phyloP scores from a whole-genome alignment of 2,113 vertebrate genomes.

The Sinocyclocheilus grahami region DNA sequence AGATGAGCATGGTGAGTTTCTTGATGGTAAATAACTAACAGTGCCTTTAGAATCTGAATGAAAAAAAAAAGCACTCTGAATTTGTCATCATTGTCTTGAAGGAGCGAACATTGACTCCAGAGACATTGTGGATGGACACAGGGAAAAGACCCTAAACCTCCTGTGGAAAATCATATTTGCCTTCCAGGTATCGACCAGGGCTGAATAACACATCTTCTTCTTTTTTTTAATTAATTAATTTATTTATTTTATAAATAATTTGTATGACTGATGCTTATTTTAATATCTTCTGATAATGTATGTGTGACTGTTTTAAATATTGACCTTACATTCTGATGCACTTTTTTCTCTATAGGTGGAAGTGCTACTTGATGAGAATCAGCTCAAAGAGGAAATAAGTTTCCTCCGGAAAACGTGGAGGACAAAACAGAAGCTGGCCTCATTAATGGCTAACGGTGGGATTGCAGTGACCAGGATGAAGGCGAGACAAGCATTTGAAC shows the following conservation, averaged over 20 bases:
- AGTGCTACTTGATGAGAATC: constrained; percentile 80
- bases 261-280: neutral
- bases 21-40: neutral
- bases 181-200: constrained; percentile 81
- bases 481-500: constrained; percentile 52
- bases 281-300: neutral
- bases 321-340: neutral
- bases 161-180: constrained; percentile 93
- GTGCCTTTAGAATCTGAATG: neutral
- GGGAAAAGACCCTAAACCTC: constrained; percentile 88
- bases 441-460: constrained; percentile 59
- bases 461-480: constrained; percentile 48
- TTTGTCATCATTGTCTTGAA: constrained; percentile 62
- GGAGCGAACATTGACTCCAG: constrained; percentile 81
- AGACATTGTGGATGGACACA: constrained; percentile 92
- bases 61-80: neutral
- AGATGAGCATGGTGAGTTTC: constrained; percentile 84
- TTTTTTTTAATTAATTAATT: too few relatives aligned
- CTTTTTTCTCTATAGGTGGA: constrained; percentile 78
- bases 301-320: neutral
- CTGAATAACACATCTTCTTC: neutral
- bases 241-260: neutral
- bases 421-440: constrained; percentile 68
- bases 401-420: constrained; percentile 78
- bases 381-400: constrained; percentile 87